phyloP scores from a whole-genome alignment of 2,888 invertebrate genomes.

The Fragum fragum region DNA sequence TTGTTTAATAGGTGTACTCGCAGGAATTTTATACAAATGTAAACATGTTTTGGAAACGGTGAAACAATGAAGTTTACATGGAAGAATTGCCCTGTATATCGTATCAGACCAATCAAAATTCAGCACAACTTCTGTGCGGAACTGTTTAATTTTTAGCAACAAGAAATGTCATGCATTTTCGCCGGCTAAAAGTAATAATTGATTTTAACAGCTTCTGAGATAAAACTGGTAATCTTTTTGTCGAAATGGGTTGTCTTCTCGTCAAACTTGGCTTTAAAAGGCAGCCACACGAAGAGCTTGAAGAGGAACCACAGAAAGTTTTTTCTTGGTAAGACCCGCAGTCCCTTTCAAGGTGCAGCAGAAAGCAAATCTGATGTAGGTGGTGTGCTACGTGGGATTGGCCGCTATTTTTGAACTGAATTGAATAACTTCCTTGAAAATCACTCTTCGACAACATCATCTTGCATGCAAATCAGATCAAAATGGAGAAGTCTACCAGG shows the following conservation, averaged over 20 bases:
- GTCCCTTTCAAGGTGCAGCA: no score
- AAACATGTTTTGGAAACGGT: conserved; percentile 22
- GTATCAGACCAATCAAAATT: conserved; percentile 35
- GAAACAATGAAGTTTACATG: neutral
- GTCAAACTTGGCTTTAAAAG: conserved; percentile 49
- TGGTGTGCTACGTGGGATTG: no score
- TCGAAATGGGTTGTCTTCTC: conserved; percentile 60
- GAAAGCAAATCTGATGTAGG: no score
- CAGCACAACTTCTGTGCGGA: conserved; percentile 12
- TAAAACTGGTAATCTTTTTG: neutral
- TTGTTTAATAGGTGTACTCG: no score
- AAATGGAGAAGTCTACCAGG: no score
- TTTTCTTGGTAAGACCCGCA: conserved; percentile 60
- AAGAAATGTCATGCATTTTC: conserved; percentile 62
- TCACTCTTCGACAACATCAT: no score
- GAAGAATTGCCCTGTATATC: neutral
- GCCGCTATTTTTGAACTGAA: no score
- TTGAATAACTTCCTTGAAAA: no score
- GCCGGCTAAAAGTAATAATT: neutral
- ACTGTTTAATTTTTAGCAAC: conserved; percentile 62
- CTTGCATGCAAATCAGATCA: no score
- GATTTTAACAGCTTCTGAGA: neutral
- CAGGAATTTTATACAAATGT: neutral
- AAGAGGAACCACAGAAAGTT: conserved; percentile 63
- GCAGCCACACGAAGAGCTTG: conserved; percentile 41